A percentile compares a stretch with the other conserved stretches of the same genome.
Evolutionary conservation across 1,140 invertebrate species (phyloP).

Genomic region (honey bee (Apis mellifera)): Amel_HAv3.1 CM009935.2:11468501-11469000

Average conservation of each 20-base stretch:
- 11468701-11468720: not conserved
- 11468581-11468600: not conserved
- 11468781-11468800: conserved; percentile 28
- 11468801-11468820: conserved; percentile 49
- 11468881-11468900: conserved; percentile 70
- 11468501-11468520: not conserved
- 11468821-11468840: conserved; percentile 35
- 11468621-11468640: not conserved
- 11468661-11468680: not conserved
- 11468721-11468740: not conserved
- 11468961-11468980: conserved; percentile 59
- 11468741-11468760: conserved; percentile 44
- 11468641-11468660: too few relatives aligned
- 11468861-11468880: conserved; percentile 75
- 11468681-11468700: not conserved
- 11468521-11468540: not conserved
- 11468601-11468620: not conserved
- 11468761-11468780: conserved; percentile 42
- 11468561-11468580: not conserved
- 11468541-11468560: not conserved
- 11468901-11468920: conserved; percentile 58
- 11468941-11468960: conserved; percentile 62
- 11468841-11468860: conserved; percentile 71
- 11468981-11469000: conserved; percentile 61
- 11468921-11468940: conserved; percentile 61